Percentiles rank a stretch among this genome's conserved stretches.
Conservation (phyloP, 2,797 vertebrate species). For the Phoeniculus purpureus region DNA sequence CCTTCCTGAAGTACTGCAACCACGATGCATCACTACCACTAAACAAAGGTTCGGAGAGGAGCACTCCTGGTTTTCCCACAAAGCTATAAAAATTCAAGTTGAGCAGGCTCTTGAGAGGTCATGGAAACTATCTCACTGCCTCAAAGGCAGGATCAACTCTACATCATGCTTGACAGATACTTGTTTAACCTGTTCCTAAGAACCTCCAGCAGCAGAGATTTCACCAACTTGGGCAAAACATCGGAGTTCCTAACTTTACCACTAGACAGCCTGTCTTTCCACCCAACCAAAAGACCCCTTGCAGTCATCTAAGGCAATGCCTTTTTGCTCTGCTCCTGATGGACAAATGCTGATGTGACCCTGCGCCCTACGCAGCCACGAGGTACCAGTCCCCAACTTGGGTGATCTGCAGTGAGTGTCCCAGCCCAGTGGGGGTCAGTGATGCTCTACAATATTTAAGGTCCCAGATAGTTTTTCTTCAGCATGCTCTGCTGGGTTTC, state of each 20-base stretch:
- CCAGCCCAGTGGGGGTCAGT: slow-evolving; percentile 72
- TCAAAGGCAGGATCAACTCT: not conserved
- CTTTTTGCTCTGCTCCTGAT: rapidly evolving
- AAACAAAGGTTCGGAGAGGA: not conserved
- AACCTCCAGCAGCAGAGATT: not conserved
- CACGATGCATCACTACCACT: not conserved
- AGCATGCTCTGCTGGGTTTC: not conserved
- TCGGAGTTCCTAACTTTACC: not conserved
- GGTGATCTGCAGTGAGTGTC: slow-evolving; percentile 56
- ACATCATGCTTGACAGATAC: not conserved
- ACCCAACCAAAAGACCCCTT: not conserved
- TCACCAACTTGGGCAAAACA: not conserved
- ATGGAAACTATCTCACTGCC: not conserved
- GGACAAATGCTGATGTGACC: not conserved
- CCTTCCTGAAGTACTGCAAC: not conserved
- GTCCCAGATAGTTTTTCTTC: slow-evolving; percentile 4
- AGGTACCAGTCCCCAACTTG: not conserved
- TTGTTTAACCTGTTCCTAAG: not conserved
- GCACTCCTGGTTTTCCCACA: not conserved
- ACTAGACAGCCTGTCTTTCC: not conserved
- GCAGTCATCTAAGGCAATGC: not conserved
- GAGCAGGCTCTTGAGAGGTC: not conserved
- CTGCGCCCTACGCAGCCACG: rapidly evolving
- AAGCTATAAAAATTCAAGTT: not conserved
- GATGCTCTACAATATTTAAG: slow-evolving; percentile 58